These are phyloP conservation scores for Standfussiana lucernea DNA, from an alignment of 2,888 invertebrate species.

Conservation along the genomic window DNA sequence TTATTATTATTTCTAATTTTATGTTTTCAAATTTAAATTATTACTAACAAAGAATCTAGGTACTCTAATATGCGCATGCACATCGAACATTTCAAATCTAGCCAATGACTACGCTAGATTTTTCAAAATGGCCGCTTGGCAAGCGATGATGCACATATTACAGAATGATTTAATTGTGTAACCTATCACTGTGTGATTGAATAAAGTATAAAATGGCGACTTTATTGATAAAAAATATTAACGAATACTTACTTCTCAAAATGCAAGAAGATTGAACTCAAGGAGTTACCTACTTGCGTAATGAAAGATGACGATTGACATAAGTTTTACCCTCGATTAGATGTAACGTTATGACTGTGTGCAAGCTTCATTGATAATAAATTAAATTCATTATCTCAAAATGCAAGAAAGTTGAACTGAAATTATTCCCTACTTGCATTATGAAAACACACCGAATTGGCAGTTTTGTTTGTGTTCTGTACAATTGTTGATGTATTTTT, in stretches of 20 bases:
- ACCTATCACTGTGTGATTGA: conserved; percentile 58
- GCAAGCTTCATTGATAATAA: neutral
- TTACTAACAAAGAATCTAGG: conserved; percentile 47
- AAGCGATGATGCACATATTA: conserved; percentile 63
- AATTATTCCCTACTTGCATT: neutral
- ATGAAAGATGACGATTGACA: neutral
- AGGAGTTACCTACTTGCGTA: neutral
- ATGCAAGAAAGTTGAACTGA: conserved; percentile 5
- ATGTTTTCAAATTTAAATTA: conserved; percentile 22
- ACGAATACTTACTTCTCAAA: neutral
- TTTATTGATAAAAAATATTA: conserved; percentile 41
- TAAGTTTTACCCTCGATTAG: neutral
- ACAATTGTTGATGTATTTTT: conserved; percentile 7
- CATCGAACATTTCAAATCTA: conserved; percentile 56
- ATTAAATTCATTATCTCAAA: neutral
- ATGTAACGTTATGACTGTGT: no score
- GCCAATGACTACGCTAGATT: conserved; percentile 35
- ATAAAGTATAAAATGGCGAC: conserved; percentile 10
- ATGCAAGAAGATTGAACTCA: neutral
- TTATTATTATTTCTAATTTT: conserved; percentile 18
- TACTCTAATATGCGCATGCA: conserved; percentile 65
- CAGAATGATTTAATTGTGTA: conserved; percentile 49
- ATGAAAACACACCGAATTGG: no score
- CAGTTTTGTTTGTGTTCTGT: neutral
- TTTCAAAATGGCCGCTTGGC: conserved; percentile 48